Evolutionary conservation across 2,888 invertebrate species (phyloP).

Genomic region (Cotesia congregata): DNA sequence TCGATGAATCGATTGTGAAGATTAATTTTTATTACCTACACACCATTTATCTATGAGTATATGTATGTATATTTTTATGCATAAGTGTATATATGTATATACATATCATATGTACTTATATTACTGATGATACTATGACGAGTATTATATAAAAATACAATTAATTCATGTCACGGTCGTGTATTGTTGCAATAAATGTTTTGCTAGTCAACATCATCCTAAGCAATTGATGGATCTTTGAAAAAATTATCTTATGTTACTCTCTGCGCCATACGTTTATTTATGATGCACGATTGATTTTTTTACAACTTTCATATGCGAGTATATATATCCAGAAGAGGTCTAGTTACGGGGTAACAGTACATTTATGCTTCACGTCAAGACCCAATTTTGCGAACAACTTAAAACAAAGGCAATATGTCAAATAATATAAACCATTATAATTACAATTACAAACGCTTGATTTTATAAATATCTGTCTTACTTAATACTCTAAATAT

Average conservation of each 20-base stretch:
- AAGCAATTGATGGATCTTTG: conserved; percentile 29
- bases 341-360: not conserved
- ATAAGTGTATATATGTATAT: conserved; percentile 18
- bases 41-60: not conserved
- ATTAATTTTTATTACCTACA: conserved; percentile 25
- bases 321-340: not conserved
- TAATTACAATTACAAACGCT: no score
- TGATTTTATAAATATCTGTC: no score
- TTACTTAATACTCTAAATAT: no score
- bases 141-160: conserved; percentile 58
- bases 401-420: not conserved
- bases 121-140: conserved; percentile 36
- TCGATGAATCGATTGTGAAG: conserved; percentile 42
- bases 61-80: not conserved
- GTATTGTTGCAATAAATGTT: conserved; percentile 46
- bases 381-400: not conserved
- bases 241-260: conserved; percentile 16
- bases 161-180: conserved; percentile 61
- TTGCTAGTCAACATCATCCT: conserved; percentile 16
- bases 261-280: not conserved
- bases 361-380: not conserved
- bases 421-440: not conserved
- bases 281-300: not conserved
- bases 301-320: not conserved
- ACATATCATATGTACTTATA: not conserved